Base-by-base conservation (phyloP, 2,888 invertebrate species). In the Atherix ibis region DNA sequence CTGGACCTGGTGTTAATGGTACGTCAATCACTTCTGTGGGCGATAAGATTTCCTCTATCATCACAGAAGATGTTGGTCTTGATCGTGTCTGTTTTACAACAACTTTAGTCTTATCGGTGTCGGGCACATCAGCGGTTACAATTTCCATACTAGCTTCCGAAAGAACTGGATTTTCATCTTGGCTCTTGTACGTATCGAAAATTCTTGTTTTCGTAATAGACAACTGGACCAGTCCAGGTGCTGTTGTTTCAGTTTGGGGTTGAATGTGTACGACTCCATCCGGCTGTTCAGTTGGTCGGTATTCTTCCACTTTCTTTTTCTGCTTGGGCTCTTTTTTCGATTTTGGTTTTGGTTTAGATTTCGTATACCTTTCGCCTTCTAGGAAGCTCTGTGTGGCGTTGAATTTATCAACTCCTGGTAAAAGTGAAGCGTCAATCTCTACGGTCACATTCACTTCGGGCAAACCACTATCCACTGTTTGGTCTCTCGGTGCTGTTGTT, bases 31-130 rank as follows among this genome's bases (percentile, higher is more conserved):
- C 51, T 42, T 63, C 61, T 0, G 54, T 56, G 5, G 67, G 63
- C 2, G 65, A 62, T 30, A 61, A 49, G 0, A 67, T 61, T 48
- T 68, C 67, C 49, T 68, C 68, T 34, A 68, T 68, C 33, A 65
- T 67, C 3, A 67, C 65, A 3, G 65, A 57, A 2, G 64, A 56
- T 1, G 59, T 61, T 24, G 64, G 61, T 44, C 57, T 59, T 12
- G 35, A 22, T 45, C 24, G 22, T 24, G 6, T 12, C 15, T 31
- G 31, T 22, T 24, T 32, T 9, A 6, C 8, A 10, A 4, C 13
- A 12, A 28, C 14, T 28, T 4, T 8, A 4, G 28, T 4, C 18
- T 30, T 29, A 14, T 33, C 36, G 2, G 18, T 16, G 5, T 19
- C 14, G 4, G 17, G 12, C 10, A 34, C 18, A 35, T 32, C 28